These are phyloP conservation scores for Prolemur simus DNA, from an alignment of 2,113 vertebrate genomes.

Conservation along the genomic window DNA sequence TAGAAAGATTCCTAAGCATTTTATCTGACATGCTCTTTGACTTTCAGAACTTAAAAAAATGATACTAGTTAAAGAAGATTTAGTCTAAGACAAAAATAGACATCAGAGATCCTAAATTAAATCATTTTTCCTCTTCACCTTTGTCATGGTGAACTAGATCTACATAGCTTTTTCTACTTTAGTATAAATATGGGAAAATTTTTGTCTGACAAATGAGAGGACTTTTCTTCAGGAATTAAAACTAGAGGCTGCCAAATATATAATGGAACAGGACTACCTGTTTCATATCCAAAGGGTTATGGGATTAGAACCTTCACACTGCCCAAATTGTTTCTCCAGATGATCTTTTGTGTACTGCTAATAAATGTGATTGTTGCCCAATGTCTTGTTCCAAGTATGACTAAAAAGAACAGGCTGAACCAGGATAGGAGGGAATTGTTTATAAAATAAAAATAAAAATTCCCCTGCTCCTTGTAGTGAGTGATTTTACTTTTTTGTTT, in stretches of 20 bases:
- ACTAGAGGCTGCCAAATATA: neutral
- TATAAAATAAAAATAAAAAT: constrained; percentile 41
- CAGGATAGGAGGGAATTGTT: neutral
- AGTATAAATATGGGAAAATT: neutral
- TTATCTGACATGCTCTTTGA: neutral
- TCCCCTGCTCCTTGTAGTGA: neutral
- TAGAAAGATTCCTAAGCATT: neutral
- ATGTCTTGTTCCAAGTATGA: neutral
- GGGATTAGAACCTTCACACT: neutral
- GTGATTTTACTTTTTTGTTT: neutral
- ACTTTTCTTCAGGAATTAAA: neutral
- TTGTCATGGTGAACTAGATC: neutral
- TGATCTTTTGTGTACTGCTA: neutral
- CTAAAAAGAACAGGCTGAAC: neutral
- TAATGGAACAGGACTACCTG: neutral
- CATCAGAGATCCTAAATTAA: constrained; percentile 11
- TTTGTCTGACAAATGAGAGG: neutral
- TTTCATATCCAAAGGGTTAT: neutral
- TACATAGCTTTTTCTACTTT: neutral
- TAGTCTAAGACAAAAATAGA: neutral
- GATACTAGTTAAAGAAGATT: neutral
- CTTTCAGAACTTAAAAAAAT: neutral
- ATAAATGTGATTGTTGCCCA: neutral
- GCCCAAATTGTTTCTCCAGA: neutral
- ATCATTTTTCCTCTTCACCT: constrained; percentile 24